phyloP scores from a whole-genome alignment of 2,888 invertebrate genomes.

The Tortrix viridana region DNA sequence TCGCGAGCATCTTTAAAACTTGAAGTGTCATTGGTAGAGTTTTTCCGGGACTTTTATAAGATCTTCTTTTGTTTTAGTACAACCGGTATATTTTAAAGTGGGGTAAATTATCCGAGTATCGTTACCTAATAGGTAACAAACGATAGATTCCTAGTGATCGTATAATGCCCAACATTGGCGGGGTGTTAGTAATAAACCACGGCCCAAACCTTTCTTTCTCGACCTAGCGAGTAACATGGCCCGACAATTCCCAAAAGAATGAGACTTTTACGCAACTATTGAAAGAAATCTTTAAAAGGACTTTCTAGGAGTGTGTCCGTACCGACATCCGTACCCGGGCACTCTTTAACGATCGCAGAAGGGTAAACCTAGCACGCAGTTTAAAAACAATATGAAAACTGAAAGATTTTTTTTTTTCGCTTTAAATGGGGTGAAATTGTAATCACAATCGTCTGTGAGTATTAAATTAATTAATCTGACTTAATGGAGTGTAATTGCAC shows the following conservation, averaged over 20 bases:
- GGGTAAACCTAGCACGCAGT: conserved; percentile 8
- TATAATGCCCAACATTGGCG: too few species aligned
- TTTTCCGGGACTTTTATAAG: conserved; percentile 16
- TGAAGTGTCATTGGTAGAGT: conserved; percentile 26
- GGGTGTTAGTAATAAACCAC: too few species aligned
- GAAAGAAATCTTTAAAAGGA: conserved; percentile 19
- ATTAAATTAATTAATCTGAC: too few species aligned
- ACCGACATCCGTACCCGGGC: conserved; percentile 23
- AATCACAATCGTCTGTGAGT: too few species aligned
- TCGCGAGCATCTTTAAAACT: conserved; percentile 29
- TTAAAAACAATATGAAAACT: background rate
- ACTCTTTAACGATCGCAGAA: conserved; percentile 31
- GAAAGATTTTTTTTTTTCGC: too few species aligned
- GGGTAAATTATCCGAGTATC: too few species aligned
- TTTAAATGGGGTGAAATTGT: too few species aligned
- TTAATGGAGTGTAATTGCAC: too few species aligned
- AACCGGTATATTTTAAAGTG: background rate
- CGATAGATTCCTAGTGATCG: too few species aligned
- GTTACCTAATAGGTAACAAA: too few species aligned
- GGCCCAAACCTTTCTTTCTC: too few species aligned
- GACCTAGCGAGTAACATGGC: background rate
- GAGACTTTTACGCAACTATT: conserved; percentile 13
- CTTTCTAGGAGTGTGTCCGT: conserved; percentile 20
- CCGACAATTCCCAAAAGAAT: conserved; percentile 4
- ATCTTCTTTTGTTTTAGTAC: conserved; percentile 11